Conservation (phyloP, 2,888 invertebrate species). For the Perizoma flavofasciatum region DNA sequence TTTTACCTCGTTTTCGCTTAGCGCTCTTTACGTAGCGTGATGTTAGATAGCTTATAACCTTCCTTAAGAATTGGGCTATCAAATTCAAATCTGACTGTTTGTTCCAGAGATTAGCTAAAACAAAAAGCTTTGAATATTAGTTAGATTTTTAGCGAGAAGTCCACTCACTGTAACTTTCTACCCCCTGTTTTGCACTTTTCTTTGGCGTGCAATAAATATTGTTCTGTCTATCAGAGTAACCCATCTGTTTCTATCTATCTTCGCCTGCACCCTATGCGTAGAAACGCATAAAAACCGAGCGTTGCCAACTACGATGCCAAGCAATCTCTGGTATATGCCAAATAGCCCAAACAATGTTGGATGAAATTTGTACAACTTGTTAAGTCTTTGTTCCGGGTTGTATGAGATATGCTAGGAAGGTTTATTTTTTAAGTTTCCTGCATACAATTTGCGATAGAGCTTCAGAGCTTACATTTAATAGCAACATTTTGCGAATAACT, state of each 20-base stretch:
- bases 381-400: constrained; percentile 17
- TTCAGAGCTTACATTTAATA: constrained; percentile 5
- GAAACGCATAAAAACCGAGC: constrained; percentile 30
- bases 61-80: too few species aligned
- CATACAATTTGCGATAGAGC: constrained; percentile 12
- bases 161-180: too few species aligned
- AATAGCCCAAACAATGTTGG: constrained; percentile 30
- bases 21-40: too few species aligned
- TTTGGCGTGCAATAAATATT: background rate
- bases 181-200: too few species aligned
- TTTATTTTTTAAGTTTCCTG: constrained; percentile 25
- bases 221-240: background rate
- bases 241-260: constrained; percentile 5
- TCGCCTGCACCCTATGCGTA: constrained; percentile 18
- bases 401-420: background rate
- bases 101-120: too few species aligned
- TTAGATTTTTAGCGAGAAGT: too few species aligned
- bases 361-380: constrained; percentile 23
- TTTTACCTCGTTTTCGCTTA: too few species aligned
- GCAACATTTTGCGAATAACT: too few species aligned
- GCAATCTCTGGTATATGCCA: constrained; percentile 34
- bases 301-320: constrained; percentile 34
- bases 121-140: too few species aligned
- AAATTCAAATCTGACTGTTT: too few species aligned
- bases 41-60: too few species aligned